Evolutionary conservation across 64 coral and sea anemone species (phyloP).

Genomic region (Exaiptasia diaphana): DNA sequence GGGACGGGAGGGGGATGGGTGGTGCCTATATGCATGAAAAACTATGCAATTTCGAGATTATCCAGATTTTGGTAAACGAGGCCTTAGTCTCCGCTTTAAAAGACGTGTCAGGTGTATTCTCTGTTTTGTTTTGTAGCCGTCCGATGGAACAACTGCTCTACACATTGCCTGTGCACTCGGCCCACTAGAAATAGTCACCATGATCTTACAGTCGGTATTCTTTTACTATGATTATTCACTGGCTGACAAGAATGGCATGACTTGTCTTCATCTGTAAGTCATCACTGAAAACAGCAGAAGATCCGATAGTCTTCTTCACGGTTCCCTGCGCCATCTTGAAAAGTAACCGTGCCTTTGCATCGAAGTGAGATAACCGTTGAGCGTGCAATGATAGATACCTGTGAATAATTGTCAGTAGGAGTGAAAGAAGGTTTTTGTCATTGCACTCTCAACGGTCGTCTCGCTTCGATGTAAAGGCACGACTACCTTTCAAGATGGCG

Average conservation of each 20-base stretch:
- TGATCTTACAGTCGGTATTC: not conserved
- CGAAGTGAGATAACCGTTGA: too few species aligned
- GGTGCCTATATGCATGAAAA: not conserved
- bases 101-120: not conserved
- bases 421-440: too few species aligned
- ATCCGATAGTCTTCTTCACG: too few species aligned
- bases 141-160: constrained; percentile 23
- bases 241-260: constrained; percentile 9
- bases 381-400: too few species aligned
- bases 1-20: too few species aligned
- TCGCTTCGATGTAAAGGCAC: too few species aligned
- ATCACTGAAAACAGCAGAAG: not conserved
- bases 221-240: constrained; percentile 16
- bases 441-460: too few species aligned
- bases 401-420: not conserved
- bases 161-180: constrained; percentile 36
- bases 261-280: constrained; percentile 27
- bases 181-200: constrained; percentile 2
- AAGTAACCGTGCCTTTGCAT: too few species aligned
- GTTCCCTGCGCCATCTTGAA: too few species aligned
- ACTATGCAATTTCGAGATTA: not conserved
- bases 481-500: too few species aligned
- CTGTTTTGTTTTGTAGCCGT: not conserved
- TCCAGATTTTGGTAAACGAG: not conserved
- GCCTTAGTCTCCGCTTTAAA: not conserved